Conservation (phyloP, 2,113 vertebrate genomes). For the Electrona antarctica region DNA sequence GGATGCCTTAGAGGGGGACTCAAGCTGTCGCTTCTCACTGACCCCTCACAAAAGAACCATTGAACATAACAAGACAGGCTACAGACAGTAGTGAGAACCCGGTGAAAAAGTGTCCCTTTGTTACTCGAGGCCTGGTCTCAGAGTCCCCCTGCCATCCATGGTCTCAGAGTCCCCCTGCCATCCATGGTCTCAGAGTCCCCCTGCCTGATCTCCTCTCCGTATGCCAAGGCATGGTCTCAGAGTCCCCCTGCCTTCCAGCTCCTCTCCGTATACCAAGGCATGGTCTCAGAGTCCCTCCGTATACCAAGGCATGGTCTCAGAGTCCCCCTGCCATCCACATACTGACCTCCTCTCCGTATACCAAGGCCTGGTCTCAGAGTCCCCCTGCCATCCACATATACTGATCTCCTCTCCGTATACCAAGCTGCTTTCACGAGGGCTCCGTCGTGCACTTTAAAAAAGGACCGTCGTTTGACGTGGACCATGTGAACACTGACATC, state of each 20-base stretch:
- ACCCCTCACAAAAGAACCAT: slow-evolving; percentile 74
- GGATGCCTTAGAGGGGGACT: slow-evolving; percentile 64
- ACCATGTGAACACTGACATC: slow-evolving; percentile 33
- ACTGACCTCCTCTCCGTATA: slow-evolving; percentile 20
- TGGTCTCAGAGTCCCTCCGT: too few species aligned
- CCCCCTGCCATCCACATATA: slow-evolving; percentile 40
- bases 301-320: too few species aligned
- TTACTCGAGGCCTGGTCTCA: slow-evolving; percentile 51
- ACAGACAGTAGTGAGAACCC: slow-evolving; percentile 58
- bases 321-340: slow-evolving; percentile 33
- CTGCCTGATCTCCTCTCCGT: too few species aligned
- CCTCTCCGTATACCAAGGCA: too few species aligned
- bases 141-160: slow-evolving; percentile 30
- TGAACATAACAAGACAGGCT: slow-evolving; percentile 69
- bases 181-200: not conserved
- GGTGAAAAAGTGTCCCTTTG: slow-evolving; percentile 70
- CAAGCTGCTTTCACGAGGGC: slow-evolving; percentile 43
- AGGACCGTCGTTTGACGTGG: slow-evolving; percentile 21
- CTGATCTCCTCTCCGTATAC: slow-evolving; percentile 20
- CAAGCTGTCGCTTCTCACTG: slow-evolving; percentile 70
- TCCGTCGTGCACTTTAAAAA: slow-evolving; percentile 45
- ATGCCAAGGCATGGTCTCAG: too few species aligned
- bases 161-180: slow-evolving; percentile 41
- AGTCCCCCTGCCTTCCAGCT: too few species aligned
- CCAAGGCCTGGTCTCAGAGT: slow-evolving; percentile 44